Evolutionary conservation across 2,888 invertebrate genomes (phyloP), one percentile per base, ranked within the genome.

Genomic region (Bombylius major): DNA sequence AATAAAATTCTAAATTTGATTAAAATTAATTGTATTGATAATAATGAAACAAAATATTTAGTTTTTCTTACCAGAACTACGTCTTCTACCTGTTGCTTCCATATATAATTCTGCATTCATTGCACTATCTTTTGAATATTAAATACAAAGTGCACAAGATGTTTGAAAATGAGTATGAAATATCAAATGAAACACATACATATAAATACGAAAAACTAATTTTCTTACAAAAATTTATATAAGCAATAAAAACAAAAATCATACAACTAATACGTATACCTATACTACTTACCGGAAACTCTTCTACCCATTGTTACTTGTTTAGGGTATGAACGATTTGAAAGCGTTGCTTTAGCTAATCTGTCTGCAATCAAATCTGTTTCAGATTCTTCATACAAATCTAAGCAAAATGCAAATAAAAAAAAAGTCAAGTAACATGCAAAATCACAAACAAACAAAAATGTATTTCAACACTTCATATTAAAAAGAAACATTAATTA

Each of bases 51-150:
- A 53, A 12, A 55, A 33, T 47, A 54, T 8, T 39, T 49, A 33
- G 4, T 50, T 60, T 56, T 51, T 62, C 67, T 68, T 72, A 72
- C 72, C 72, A 70, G 71, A 71, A 64, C 71, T 72, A 50, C 68
- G 69, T 62, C 72, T 67, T 55, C 71, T 69, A 65, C 72, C 72
- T 60, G 72, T 72, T 64, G 72, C 72, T 67, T 72, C 72, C 61
- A 69, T 66, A 67, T 70, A 72, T 60, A 69, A 67, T 66, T 71
- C 70, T 63, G 65, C 70, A 69, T 63, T 61, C 31, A 56, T 49
- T 50, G 56, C 56, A 44, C 54, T 55, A 51, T 53, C 56, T 58
- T 52, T 23, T 23, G 36, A 47, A 34, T 42, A 54, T 45, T 48
- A 50, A 33, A 50, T 44, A 50, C 31, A 57, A 42, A 46, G 33